Base-by-base conservation (phyloP, 2,797 vertebrate genomes). In the Hydrolagus colliei region DNA sequence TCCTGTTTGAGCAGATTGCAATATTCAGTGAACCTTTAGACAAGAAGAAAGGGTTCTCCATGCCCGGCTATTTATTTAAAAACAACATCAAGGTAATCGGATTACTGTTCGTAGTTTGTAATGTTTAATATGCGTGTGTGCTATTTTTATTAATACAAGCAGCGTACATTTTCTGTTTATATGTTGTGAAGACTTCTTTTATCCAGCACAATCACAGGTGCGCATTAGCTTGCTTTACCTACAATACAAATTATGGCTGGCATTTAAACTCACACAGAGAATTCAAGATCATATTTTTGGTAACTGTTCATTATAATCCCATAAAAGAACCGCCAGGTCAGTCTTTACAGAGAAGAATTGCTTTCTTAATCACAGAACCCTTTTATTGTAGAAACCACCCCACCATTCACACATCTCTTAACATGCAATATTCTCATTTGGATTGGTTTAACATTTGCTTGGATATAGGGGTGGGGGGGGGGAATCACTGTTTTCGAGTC, bases 11-110 rank as follows among this genome's bases (percentile, higher is more conserved):
- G 90, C 98, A 99, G 93, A 95, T 98, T 82, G 93, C 99, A 88
- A 98, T 99, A 91, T 98, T 99, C 91, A 99, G 98, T 71, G 98
- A 99, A 90, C 97, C 96, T 10, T 93, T 98, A 79, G 98, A 99
- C 91, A 98, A 97, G 92, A 99, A 98, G 93, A 98, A 96, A 92
- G 98, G 97, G 87, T 97, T 96, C 94, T 97, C 96, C 85, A 93
- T 96, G 93, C 97, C 97, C 0, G 96, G 97, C 87, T 99, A 98
- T 92, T 95, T 98, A 86, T 99, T 98, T 90, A 99, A 97, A 93
- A 96, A 96, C 92, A 98, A 97, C 88, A 97, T 99, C 91, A 99
- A 99, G 96, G 98, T 98, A 93, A 90, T 32, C 87, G 72, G 84
- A 0, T 61, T 27, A 11, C 1, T 87, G 2, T 14, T 16, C 12